A percentile compares a stretch with the other conserved stretches of the same genome.
phyloP scores from a whole-genome alignment of 2,797 vertebrate genomes.

The Podarcis siculus region DNA sequence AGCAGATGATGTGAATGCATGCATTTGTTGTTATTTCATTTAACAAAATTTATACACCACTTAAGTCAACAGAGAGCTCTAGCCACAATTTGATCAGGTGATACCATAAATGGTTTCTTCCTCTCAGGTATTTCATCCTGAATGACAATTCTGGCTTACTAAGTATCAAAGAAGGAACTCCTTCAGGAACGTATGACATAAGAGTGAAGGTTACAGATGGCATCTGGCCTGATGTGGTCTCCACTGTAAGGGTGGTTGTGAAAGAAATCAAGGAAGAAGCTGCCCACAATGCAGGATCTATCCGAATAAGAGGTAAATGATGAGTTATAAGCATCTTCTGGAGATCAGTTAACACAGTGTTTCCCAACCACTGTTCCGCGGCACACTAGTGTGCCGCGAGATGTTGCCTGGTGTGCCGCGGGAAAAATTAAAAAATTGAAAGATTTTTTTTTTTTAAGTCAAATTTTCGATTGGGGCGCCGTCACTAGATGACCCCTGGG shows the following conservation, averaged over 20 bases:
- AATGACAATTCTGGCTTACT: conserved; percentile 87
- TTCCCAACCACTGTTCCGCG: too few relatives aligned
- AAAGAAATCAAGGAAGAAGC: conserved; percentile 82
- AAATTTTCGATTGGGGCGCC: too few relatives aligned
- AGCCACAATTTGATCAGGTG: background rate
- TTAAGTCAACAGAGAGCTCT: too few relatives aligned
- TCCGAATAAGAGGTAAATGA: conserved; percentile 84
- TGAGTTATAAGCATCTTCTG: background rate
- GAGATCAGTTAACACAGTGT: background rate
- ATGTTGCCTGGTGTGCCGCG: too few relatives aligned
- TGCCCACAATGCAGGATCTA: conserved; percentile 81
- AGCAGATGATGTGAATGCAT: background rate
- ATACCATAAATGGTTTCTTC: conserved; percentile 29
- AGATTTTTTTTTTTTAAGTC: too few relatives aligned
- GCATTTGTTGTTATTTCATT: background rate
- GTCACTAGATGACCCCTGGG: too few relatives aligned
- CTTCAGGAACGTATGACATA: conserved; percentile 82
- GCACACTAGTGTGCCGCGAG: too few relatives aligned
- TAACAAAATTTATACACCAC: too few relatives aligned
- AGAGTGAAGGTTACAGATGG: conserved; percentile 86
- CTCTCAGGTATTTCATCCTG: conserved; percentile 84
- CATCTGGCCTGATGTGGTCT: conserved; percentile 89
- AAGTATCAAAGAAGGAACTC: conserved; percentile 82
- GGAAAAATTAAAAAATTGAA: too few relatives aligned
- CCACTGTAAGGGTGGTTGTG: conserved; percentile 82